Evolutionary conservation across 2,888 invertebrate species (phyloP).

Genomic region (Drosophila diplacantha): DNA sequence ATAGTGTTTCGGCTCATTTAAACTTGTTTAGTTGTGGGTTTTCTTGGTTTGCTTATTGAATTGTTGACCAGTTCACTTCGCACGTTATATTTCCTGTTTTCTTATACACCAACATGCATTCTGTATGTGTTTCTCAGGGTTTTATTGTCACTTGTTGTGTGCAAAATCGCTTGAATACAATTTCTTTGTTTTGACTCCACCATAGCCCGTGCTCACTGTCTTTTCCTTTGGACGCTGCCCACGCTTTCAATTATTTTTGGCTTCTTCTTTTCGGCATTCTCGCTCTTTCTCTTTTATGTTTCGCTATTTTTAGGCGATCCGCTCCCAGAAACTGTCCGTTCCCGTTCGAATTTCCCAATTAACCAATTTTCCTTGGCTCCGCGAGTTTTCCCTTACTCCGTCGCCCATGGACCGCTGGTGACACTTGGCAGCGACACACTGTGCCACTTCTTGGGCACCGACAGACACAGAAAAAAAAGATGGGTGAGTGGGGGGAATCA

Average conservation of each 20-base stretch:
- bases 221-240: conserved; percentile 22
- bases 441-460: conserved; percentile 17
- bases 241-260: conserved; percentile 39
- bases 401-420: conserved; percentile 4
- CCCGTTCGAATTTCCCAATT: conserved; percentile 19
- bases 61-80: background rate
- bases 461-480: conserved; percentile 2
- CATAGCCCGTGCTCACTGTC: conserved; percentile 12
- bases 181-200: background rate
- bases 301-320: conserved; percentile 34
- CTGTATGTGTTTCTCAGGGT: background rate
- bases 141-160: background rate
- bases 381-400: background rate
- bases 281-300: conserved; percentile 25
- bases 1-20: background rate
- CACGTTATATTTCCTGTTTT: background rate
- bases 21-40: background rate
- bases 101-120: background rate
- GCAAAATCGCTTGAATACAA: background rate
- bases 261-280: conserved; percentile 20
- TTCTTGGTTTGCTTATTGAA: background rate
- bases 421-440: conserved; percentile 16
- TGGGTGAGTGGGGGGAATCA: no score
- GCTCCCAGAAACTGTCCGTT: conserved; percentile 24
- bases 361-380: conserved; percentile 8